These are phyloP conservation scores for Eucidaris tribuloides DNA, from an alignment of 35 echinoderm and acorn worm genomes.

Conservation along the genomic window DNA sequence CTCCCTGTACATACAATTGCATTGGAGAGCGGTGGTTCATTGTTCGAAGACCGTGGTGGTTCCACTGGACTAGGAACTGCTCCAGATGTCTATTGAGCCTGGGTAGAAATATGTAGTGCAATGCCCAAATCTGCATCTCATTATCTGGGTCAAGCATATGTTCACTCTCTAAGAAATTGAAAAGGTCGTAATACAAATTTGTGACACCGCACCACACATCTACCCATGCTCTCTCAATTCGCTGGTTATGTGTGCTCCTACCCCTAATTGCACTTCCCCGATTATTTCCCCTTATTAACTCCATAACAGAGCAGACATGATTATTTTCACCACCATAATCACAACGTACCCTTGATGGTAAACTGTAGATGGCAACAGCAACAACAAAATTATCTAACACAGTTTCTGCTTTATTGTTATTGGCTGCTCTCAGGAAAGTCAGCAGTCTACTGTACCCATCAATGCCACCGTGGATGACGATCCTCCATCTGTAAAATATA, in stretches of 20 bases:
- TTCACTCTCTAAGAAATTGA: no score
- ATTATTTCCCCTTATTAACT: neutral
- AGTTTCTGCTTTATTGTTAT: conserved; percentile 30
- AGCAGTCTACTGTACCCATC: conserved; percentile 44
- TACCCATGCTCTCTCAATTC: conserved; percentile 48
- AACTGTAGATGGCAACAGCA: neutral
- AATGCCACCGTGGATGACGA: conserved; percentile 60
- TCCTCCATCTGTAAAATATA: conserved; percentile 14
- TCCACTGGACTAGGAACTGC: conserved; percentile 6
- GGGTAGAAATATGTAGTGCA: conserved; percentile 46
- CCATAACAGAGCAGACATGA: conserved; percentile 7
- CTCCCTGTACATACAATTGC: conserved; percentile 33
- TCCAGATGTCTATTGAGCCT: conserved; percentile 7
- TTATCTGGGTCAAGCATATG: no score
- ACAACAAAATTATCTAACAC: conserved; percentile 17
- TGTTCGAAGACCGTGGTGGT: conserved; percentile 49
- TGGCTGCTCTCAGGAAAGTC: conserved; percentile 14
- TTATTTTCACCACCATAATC: conserved; percentile 48
- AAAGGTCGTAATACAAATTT: neutral
- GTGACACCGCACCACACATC: neutral
- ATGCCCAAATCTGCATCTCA: no score
- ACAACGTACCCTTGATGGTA: conserved; percentile 39
- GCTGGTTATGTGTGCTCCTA: conserved; percentile 48
- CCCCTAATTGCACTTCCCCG: conserved; percentile 49
- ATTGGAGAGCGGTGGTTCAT: neutral